phyloP scores from a whole-genome alignment of 2,888 invertebrate genomes.

The Drosophila subquinaria region DNA sequence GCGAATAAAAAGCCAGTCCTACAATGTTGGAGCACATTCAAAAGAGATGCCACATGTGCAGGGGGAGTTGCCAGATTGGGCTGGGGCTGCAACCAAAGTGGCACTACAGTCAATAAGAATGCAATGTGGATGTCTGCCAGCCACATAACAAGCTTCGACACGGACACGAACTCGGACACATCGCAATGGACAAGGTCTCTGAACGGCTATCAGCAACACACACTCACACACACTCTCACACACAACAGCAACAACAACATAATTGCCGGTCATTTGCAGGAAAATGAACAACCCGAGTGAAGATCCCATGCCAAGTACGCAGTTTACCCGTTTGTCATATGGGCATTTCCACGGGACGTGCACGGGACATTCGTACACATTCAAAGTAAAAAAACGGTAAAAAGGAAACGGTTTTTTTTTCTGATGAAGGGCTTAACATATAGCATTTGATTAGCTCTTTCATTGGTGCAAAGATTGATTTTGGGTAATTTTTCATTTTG shows the following conservation, averaged over 20 bases:
- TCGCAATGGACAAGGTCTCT: conserved; percentile 47
- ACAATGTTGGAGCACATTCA: conserved; percentile 62
- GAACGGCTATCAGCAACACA: conserved; percentile 54
- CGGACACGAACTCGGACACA: neutral
- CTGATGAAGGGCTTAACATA: no score
- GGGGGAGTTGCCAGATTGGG: conserved; percentile 9
- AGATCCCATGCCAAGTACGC: conserved; percentile 14
- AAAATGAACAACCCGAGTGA: conserved; percentile 66
- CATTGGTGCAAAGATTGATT: no score
- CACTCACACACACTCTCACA: conserved; percentile 25
- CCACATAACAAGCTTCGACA: conserved; percentile 67
- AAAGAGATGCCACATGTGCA: conserved; percentile 7
- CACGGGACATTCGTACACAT: no score
- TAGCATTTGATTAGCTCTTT: no score
- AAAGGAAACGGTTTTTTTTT: no score
- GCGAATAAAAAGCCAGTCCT: conserved; percentile 56
- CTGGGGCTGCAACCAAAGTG: conserved; percentile 64
- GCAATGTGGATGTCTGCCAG: conserved; percentile 74
- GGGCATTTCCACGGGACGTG: no score
- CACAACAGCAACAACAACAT: conserved; percentile 62
- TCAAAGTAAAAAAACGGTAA: no score
- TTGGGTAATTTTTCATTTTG: no score
- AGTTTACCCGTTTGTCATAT: conserved; percentile 65
- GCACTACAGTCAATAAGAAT: conserved; percentile 79
- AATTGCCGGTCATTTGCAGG: conserved; percentile 83